A percentile compares a stretch with the other conserved stretches of the same genome.
Evolutionary conservation across 2,888 invertebrate genomes (phyloP).

Genomic region (Rhodophaea formosa): DNA sequence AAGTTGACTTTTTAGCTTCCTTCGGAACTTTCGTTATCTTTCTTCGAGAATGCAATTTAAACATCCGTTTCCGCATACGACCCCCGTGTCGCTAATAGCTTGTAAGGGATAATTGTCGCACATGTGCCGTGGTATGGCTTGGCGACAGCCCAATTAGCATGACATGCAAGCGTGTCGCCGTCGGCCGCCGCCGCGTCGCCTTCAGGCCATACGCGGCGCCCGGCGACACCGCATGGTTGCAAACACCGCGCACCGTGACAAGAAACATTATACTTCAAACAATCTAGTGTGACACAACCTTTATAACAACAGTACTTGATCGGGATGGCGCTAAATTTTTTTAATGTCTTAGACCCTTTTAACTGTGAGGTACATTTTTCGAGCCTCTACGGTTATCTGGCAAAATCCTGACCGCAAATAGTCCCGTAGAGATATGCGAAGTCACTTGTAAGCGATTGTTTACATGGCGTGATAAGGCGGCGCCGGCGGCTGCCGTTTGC

Average conservation of each 20-base stretch:
- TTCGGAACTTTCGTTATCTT: conserved; percentile 67
- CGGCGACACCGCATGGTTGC: conserved; percentile 24
- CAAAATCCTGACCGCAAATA: conserved; percentile 71
- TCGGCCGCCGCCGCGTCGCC: conserved; percentile 45
- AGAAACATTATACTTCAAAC: conserved; percentile 50
- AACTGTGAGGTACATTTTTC: conserved; percentile 32
- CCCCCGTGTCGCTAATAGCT: conserved; percentile 68
- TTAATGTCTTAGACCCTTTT: conserved; percentile 5
- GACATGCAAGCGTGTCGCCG: conserved; percentile 55
- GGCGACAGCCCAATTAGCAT: conserved; percentile 80
- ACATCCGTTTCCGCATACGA: conserved; percentile 80
- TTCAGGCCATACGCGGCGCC: conserved; percentile 43
- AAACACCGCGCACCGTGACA: conserved; percentile 37
- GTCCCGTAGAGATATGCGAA: conserved; percentile 56
- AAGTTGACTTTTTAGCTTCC: conserved; percentile 21
- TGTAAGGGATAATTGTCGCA: conserved; percentile 78
- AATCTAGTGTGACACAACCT: conserved; percentile 41
- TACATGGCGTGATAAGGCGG: conserved; percentile 72
- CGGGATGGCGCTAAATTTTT: conserved; percentile 12
- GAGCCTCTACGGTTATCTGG: conserved; percentile 53
- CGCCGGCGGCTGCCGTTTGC: conserved; percentile 69
- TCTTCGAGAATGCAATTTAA: conserved; percentile 71
- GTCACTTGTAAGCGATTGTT: conserved; percentile 72
- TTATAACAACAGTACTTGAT: conserved; percentile 27
- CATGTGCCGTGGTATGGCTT: conserved; percentile 63